Percentiles rank a stretch among this genome's conserved stretches.
Evolutionary conservation across 92 coral and sea anemone genomes (phyloP).

Genomic region (Heteractis magnifica): DNA sequence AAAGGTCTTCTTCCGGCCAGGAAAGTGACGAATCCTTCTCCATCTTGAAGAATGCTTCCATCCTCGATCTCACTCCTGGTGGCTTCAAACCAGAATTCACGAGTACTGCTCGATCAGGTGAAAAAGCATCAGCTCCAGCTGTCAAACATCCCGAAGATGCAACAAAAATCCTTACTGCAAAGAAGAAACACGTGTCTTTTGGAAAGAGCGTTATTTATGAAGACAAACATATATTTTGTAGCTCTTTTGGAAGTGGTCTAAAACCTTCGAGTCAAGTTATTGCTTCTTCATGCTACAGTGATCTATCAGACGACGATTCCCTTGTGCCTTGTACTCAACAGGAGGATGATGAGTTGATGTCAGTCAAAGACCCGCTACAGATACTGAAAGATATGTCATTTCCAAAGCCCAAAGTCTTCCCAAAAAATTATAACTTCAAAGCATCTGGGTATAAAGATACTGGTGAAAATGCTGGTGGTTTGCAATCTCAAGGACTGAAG

Average conservation of each 20-base stretch:
- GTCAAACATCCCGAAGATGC: too few species aligned
- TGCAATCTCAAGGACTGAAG: not conserved
- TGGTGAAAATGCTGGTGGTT: not conserved
- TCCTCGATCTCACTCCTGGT: constrained; percentile 21
- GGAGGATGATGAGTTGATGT: constrained; percentile 9
- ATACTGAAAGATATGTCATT: not conserved
- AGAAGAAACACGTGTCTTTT: constrained; percentile 8
- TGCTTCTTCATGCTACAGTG: not conserved
- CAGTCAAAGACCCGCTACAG: not conserved
- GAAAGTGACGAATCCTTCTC: constrained; percentile 40
- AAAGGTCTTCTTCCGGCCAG: constrained; percentile 16
- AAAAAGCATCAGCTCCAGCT: not conserved
- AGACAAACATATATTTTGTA: not conserved
- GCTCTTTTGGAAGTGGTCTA: too few species aligned
- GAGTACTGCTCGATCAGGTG: constrained; percentile 19
- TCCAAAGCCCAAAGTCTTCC: not conserved
- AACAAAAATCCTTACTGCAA: not conserved
- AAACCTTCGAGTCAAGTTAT: not conserved
- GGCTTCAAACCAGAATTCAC: constrained; percentile 23
- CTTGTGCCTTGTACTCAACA: constrained; percentile 13
- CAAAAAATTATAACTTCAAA: not conserved
- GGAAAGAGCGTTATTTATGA: not conserved
- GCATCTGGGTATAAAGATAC: not conserved
- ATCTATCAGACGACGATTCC: constrained; percentile 12
- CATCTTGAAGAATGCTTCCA: constrained; percentile 23